Conservation (phyloP, 2,113 vertebrate genomes). For the Calidris pygmaea region DNA sequence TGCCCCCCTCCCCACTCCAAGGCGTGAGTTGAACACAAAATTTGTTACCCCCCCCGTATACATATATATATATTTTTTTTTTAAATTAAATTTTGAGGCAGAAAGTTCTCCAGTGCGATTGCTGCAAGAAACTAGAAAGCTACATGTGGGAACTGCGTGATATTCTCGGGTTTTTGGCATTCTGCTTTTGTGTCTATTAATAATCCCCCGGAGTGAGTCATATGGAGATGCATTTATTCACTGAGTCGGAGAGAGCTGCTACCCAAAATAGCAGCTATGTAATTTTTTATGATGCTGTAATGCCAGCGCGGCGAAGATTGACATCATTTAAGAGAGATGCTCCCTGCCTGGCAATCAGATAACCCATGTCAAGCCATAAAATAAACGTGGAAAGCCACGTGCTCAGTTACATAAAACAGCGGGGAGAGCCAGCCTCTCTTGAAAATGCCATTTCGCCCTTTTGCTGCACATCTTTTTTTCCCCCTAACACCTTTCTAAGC, state of each 20-base stretch:
- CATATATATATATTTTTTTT: too few relatives aligned
- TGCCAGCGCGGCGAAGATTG: background rate
- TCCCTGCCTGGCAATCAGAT: background rate
- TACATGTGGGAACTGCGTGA: background rate
- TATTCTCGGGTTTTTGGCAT: slow-evolving; percentile 17
- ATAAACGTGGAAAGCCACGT: background rate
- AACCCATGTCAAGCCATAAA: background rate
- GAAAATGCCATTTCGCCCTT: background rate
- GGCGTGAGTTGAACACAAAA: background rate
- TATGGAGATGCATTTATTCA: slow-evolving; percentile 38
- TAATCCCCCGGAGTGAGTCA: slow-evolving; percentile 58
- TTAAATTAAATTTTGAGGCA: background rate
- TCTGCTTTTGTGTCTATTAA: slow-evolving; percentile 65
- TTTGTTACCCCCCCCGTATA: background rate
- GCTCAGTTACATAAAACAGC: background rate
- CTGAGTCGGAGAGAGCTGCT: background rate
- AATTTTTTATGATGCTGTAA: slow-evolving; percentile 52
- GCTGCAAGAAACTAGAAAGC: background rate
- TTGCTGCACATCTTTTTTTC: background rate
- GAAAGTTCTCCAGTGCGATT: background rate
- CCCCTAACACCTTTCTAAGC: background rate
- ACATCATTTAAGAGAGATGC: background rate
- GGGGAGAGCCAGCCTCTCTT: fast-evolving
- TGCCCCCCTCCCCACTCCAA: too few relatives aligned
- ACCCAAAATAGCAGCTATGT: slow-evolving; percentile 58